Evolutionary conservation across 2,113 vertebrate genomes (phyloP).

Genomic region (Laterallus jamaicensis): DNA sequence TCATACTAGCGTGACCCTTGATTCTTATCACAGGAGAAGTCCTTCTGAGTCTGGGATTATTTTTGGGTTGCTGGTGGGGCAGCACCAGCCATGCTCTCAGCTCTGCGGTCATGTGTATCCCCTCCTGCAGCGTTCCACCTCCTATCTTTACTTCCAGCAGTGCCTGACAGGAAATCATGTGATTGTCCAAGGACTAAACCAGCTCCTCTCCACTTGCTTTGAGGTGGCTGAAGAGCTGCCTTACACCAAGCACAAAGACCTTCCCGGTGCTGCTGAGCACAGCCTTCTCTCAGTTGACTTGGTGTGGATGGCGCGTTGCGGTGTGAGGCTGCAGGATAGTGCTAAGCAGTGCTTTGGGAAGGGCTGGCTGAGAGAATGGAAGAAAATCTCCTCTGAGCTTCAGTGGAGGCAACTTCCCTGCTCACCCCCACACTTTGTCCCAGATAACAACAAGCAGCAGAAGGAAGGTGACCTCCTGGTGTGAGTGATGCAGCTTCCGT

Average conservation of each 20-base stretch:
- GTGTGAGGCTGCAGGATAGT: background rate
- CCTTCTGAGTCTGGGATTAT: background rate
- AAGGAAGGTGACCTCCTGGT: background rate
- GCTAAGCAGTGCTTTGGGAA: background rate
- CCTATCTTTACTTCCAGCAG: background rate
- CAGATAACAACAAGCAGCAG: background rate
- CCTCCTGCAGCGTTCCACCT: background rate
- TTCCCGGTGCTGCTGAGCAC: rapidly evolving
- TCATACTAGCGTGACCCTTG: no score
- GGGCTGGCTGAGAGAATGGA: background rate
- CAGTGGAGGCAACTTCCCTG: background rate
- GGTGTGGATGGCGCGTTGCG: background rate
- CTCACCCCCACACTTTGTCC: background rate
- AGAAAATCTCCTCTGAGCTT: background rate
- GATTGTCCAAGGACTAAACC: background rate
- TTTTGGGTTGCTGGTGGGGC: background rate
- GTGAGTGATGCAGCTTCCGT: background rate
- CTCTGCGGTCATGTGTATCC: background rate
- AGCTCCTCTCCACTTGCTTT: background rate
- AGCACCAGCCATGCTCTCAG: background rate
- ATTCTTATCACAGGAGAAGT: background rate
- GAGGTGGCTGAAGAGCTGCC: background rate
- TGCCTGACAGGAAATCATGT: background rate
- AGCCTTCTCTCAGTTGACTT: background rate
- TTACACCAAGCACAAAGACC: background rate